Evolutionary conservation across 2,888 invertebrate species (phyloP).

Genomic region (Taphrorychus bicolor): DNA sequence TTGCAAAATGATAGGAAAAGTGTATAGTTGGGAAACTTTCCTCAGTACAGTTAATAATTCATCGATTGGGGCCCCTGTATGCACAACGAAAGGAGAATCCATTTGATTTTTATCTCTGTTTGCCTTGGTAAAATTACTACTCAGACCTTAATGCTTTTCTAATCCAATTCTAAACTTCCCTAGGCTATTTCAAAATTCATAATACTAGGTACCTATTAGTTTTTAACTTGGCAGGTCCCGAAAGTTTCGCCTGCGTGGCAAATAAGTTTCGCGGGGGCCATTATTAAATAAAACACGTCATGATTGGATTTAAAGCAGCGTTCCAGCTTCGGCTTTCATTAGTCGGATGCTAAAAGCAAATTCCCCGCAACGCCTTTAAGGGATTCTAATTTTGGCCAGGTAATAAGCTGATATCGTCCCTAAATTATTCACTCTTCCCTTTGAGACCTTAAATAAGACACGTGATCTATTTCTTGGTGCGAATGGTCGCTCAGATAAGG

Average conservation of each 20-base stretch:
- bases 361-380: slow-evolving; percentile 6
- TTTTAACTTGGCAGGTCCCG: too few relatives aligned
- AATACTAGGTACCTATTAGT: too few relatives aligned
- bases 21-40: not conserved
- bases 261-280: too few relatives aligned
- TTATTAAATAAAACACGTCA: not conserved
- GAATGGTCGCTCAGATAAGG: not conserved
- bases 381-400: slow-evolving; percentile 6
- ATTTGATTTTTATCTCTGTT: not conserved
- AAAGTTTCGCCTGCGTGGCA: too few relatives aligned
- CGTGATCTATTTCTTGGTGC: not conserved
- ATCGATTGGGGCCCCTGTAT: not conserved
- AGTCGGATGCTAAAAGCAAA: slow-evolving; percentile 2
- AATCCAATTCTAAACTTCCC: too few relatives aligned
- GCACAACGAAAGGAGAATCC: not conserved
- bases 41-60: not conserved
- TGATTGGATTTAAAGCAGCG: slow-evolving; percentile 2
- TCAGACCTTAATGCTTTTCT: too few relatives aligned
- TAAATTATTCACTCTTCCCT: not conserved
- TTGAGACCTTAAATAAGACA: not conserved
- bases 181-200: too few relatives aligned
- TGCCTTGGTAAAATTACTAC: not conserved
- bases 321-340: not conserved
- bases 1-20: not conserved
- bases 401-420: not conserved